A percentile compares a stretch with the other conserved stretches of the same genome.
These are phyloP conservation scores for Oncorhynchus tshawytscha DNA, from an alignment of 2,113 vertebrate genomes.

Conservation along the genomic window DNA sequence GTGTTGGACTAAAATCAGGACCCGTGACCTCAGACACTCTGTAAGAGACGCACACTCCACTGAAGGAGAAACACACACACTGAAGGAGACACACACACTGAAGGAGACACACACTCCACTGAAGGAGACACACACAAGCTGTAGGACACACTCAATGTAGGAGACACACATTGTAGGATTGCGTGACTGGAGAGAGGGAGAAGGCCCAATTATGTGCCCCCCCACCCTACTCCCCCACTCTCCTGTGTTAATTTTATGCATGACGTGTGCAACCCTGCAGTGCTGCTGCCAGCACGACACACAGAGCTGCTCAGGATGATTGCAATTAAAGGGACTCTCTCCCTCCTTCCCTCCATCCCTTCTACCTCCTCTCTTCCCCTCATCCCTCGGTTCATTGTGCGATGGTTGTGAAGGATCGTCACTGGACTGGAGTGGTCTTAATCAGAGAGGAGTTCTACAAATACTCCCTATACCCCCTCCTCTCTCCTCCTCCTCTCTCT, in stretches of 20 bases:
- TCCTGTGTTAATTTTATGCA: constrained; percentile 66
- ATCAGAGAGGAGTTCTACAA: too few relatives aligned
- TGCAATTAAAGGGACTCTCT: constrained; percentile 79
- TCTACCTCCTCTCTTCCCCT: not conserved
- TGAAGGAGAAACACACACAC: too few relatives aligned
- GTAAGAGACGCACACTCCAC: too few relatives aligned
- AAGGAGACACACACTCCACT: too few relatives aligned
- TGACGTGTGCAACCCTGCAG: constrained; percentile 64
- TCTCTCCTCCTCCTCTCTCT: too few relatives aligned
- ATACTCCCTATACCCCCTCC: too few relatives aligned
- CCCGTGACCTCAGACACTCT: too few relatives aligned
- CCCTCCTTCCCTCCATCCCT: constrained; percentile 6
- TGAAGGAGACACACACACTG: too few relatives aligned
- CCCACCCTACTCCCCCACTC: too few relatives aligned
- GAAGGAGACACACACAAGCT: too few relatives aligned
- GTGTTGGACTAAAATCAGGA: too few relatives aligned
- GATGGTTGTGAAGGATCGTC: constrained; percentile 46
- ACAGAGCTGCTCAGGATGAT: constrained; percentile 62
- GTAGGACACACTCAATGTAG: too few relatives aligned
- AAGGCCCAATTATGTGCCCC: not conserved
- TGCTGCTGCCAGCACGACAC: constrained; percentile 44
- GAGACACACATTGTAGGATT: not conserved
- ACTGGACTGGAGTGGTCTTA: constrained; percentile 55
- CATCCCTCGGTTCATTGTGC: constrained; percentile 14
- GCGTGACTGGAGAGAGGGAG: constrained; percentile 19